phyloP scores from a whole-genome alignment of 2,113 vertebrate species.

The Ceyx margarethae region DNA sequence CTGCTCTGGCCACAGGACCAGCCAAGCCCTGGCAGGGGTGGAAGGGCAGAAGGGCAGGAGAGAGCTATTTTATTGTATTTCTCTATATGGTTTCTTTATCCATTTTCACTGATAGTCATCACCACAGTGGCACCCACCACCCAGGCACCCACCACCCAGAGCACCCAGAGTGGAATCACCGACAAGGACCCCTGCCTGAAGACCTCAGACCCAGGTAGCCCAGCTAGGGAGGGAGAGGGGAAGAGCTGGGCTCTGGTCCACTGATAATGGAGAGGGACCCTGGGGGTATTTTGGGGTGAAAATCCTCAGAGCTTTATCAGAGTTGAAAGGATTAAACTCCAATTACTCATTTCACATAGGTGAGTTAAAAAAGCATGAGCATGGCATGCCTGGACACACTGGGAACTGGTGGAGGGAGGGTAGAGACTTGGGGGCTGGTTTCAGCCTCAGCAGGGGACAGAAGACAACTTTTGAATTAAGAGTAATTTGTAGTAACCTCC shows the following conservation, averaged over 20 bases:
- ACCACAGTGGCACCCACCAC: background rate
- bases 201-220: background rate
- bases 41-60: background rate
- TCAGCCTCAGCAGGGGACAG: background rate
- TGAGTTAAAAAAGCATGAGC: fast-evolving
- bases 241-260: background rate
- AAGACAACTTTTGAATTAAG: background rate
- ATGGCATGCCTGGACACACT: background rate
- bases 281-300: background rate
- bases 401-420: background rate
- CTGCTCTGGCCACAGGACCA: fast-evolving
- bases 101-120: background rate
- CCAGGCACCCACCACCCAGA: fast-evolving
- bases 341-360: fast-evolving
- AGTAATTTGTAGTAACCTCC: background rate
- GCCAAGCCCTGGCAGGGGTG: background rate
- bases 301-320: background rate
- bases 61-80: background rate
- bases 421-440: background rate
- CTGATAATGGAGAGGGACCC: background rate
- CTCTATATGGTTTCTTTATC: background rate
- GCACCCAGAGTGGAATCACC: fast-evolving
- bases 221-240: background rate
- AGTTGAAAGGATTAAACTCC: background rate
- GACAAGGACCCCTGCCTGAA: fast-evolving